These are phyloP conservation scores for Donacobius atricapilla DNA, from an alignment of 2,113 vertebrate genomes.

Conservation along the genomic window DNA sequence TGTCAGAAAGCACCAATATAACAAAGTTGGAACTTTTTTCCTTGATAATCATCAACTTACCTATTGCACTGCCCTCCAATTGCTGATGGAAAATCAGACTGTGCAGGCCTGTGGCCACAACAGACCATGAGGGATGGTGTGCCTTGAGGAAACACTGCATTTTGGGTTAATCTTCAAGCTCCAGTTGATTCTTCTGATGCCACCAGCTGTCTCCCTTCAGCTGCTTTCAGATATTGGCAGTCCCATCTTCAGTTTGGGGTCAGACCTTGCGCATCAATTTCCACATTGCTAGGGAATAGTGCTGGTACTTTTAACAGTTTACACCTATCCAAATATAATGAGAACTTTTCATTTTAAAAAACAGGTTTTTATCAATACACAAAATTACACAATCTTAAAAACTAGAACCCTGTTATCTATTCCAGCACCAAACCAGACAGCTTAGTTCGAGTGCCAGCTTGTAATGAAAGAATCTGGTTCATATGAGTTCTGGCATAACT, in stretches of 20 bases:
- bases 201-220: neutral
- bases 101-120: neutral
- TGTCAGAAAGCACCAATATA: neutral
- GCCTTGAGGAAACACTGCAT: neutral
- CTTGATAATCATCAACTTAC: neutral
- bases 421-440: neutral
- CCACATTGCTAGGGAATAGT: neutral
- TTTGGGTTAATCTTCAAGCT: neutral
- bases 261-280: neutral
- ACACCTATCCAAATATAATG: neutral
- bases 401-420: neutral
- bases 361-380: neutral
- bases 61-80: accelerated
- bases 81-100: neutral
- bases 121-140: neutral
- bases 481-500: neutral
- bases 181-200: neutral
- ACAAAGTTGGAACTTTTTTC: neutral
- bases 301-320: neutral
- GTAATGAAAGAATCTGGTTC: neutral
- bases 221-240: neutral
- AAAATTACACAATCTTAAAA: neutral
- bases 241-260: neutral
- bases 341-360: neutral
- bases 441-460: neutral